Conservation (phyloP, 2,797 vertebrate genomes). For the Momotus momota region DNA sequence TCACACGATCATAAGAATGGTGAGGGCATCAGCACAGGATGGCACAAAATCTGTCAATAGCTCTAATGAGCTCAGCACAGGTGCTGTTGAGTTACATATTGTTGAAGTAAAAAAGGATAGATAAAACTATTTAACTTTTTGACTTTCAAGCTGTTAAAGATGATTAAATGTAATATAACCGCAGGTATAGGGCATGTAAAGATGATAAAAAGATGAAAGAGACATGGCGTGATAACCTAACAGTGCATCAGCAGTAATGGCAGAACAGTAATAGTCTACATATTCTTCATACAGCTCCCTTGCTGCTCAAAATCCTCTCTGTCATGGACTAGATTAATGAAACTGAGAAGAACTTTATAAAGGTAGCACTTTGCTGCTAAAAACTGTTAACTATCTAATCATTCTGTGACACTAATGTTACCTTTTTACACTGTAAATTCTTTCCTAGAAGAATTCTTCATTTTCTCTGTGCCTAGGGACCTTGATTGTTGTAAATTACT, state of each 20-base stretch:
- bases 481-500: slow-evolving; percentile 61
- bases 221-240: slow-evolving; percentile 44
- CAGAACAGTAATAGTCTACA: slow-evolving; percentile 50
- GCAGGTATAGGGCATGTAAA: slow-evolving; percentile 62
- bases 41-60: slow-evolving; percentile 26
- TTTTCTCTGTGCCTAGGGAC: slow-evolving; percentile 24
- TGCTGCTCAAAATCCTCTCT: slow-evolving; percentile 52
- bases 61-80: slow-evolving; percentile 1
- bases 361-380: slow-evolving; percentile 56
- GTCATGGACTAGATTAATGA: slow-evolving; percentile 64
- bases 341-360: slow-evolving; percentile 62
- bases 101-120: slow-evolving; percentile 33
- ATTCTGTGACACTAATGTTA: slow-evolving; percentile 50
- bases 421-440: slow-evolving; percentile 33
- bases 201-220: slow-evolving; percentile 70
- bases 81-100: slow-evolving; percentile 52
- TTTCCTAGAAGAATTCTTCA: slow-evolving; percentile 28
- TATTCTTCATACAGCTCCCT: slow-evolving; percentile 53
- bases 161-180: slow-evolving; percentile 65
- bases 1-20: neutral
- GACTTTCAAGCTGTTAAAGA: slow-evolving; percentile 66
- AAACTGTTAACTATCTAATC: slow-evolving; percentile 64
- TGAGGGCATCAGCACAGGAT: neutral
- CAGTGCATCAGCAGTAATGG: slow-evolving; percentile 51
- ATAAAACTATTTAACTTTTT: slow-evolving; percentile 72